These are phyloP conservation scores for Neelides sp. DNA, from an alignment of 1,140 invertebrate genomes.

Conservation along the genomic window DNA sequence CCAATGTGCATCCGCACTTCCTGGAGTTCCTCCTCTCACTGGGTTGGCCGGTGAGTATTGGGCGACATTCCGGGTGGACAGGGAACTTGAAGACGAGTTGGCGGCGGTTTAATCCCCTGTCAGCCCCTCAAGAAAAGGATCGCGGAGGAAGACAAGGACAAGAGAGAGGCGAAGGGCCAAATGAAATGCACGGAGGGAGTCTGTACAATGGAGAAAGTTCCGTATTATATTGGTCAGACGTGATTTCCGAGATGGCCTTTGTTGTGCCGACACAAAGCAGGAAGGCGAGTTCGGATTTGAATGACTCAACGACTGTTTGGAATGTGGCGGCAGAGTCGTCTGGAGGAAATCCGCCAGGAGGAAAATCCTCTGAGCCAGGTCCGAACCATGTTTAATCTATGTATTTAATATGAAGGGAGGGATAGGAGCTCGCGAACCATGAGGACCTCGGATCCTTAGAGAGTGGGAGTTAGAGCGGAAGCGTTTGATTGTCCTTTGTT, in stretches of 20 bases:
- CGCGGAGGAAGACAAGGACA: not conserved
- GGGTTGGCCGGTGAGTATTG: constrained; percentile 71
- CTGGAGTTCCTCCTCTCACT: constrained; percentile 65
- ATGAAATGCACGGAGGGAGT: constrained; percentile 41
- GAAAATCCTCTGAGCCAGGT: constrained; percentile 15
- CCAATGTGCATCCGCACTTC: constrained; percentile 55
- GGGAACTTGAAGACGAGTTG: constrained; percentile 71
- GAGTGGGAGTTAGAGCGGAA: too few relatives aligned
- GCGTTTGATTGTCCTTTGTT: too few relatives aligned
- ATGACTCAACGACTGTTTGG: too few relatives aligned
- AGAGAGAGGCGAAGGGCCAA: not conserved
- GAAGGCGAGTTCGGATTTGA: constrained; percentile 22
- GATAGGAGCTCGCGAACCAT: too few relatives aligned
- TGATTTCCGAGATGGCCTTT: constrained; percentile 84
- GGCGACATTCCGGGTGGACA: constrained; percentile 73
- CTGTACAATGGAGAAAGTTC: constrained; percentile 57
- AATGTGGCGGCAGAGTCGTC: constrained; percentile 10
- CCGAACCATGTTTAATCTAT: too few relatives aligned
- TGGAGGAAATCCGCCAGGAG: constrained; percentile 6
- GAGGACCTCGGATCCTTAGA: too few relatives aligned
- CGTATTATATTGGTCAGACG: constrained; percentile 93
- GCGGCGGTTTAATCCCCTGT: constrained; percentile 31
- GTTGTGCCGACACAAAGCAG: constrained; percentile 83
- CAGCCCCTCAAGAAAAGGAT: not conserved
- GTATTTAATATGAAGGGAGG: too few relatives aligned